Conservation (phyloP, 2,113 vertebrate species). For the Scomber colias region DNA sequence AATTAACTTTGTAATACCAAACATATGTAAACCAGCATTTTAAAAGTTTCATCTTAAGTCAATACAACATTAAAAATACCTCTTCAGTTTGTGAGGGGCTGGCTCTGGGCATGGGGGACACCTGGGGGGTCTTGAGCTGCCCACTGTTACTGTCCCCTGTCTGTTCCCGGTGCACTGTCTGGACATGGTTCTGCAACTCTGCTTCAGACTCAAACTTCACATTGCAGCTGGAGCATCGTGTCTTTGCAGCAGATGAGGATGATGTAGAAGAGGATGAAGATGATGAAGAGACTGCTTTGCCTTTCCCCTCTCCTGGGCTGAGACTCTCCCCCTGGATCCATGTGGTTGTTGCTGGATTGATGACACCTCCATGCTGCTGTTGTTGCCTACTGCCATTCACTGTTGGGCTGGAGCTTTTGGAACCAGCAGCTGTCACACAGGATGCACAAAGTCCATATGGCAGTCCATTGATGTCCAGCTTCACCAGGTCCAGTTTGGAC, state of each 20-base stretch:
- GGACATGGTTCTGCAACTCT: slow-evolving; percentile 96
- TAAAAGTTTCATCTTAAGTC: neutral
- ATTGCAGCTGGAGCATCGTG: slow-evolving; percentile 96
- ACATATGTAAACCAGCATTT: neutral
- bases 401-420: slow-evolving; percentile 93
- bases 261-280: slow-evolving; percentile 83
- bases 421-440: slow-evolving; percentile 90
- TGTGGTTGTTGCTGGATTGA: slow-evolving; percentile 81
- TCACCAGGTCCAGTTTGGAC: slow-evolving; percentile 96
- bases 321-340: slow-evolving; percentile 90
- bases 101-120: slow-evolving; percentile 96
- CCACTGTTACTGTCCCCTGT: slow-evolving; percentile 89
- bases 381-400: slow-evolving; percentile 89
- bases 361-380: slow-evolving; percentile 67
- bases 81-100: slow-evolving; percentile 98
- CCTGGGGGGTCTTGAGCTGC: slow-evolving; percentile 94
- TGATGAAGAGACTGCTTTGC: slow-evolving; percentile 88
- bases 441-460: slow-evolving; percentile 95
- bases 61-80: slow-evolving; percentile 82
- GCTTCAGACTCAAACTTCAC: slow-evolving; percentile 98
- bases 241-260: slow-evolving; percentile 86
- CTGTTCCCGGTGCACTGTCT: slow-evolving; percentile 94
- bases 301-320: slow-evolving; percentile 91
- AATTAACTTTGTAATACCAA: neutral
- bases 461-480: slow-evolving; percentile 97